These are phyloP conservation scores for Ptyas mucosa DNA, from an alignment of 2,113 vertebrate genomes.

Conservation along the genomic window DNA sequence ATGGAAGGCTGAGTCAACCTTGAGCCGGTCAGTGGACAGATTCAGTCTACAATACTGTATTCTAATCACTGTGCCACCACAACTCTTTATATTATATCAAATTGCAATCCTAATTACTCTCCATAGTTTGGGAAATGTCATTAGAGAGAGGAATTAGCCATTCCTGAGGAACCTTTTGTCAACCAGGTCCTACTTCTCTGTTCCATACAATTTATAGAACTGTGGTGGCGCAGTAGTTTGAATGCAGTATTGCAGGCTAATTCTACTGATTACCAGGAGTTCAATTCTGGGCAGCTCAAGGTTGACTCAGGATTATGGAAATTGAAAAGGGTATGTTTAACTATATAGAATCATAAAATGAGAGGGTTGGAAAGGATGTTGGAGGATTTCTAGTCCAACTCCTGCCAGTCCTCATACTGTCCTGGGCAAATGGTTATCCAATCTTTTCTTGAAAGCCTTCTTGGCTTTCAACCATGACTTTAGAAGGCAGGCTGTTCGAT, in stretches of 20 bases:
- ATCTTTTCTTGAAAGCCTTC: neutral
- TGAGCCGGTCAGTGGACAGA: neutral
- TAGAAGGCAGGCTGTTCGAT: neutral
- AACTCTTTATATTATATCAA: no score
- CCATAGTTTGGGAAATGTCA: no score
- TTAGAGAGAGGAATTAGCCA: no score
- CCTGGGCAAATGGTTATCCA: neutral
- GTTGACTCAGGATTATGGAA: neutral
- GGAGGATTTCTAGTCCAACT: neutral
- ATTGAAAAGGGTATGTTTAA: neutral
- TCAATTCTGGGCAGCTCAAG: no score
- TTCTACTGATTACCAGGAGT: no score
- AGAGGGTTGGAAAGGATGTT: neutral
- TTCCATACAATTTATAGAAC: no score
- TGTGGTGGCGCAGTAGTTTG: no score
- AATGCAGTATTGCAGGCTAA: no score
- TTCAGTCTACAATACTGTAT: neutral
- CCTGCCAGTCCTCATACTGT: neutral
- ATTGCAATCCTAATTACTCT: no score
- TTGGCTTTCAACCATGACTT: neutral
- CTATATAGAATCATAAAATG: neutral
- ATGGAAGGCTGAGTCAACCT: neutral
- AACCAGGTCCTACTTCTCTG: no score
- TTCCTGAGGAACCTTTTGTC: no score
- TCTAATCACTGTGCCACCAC: neutral